These are phyloP conservation scores for Cotesia chilonis DNA, from an alignment of 1,140 invertebrate genomes.

Conservation along the genomic window DNA sequence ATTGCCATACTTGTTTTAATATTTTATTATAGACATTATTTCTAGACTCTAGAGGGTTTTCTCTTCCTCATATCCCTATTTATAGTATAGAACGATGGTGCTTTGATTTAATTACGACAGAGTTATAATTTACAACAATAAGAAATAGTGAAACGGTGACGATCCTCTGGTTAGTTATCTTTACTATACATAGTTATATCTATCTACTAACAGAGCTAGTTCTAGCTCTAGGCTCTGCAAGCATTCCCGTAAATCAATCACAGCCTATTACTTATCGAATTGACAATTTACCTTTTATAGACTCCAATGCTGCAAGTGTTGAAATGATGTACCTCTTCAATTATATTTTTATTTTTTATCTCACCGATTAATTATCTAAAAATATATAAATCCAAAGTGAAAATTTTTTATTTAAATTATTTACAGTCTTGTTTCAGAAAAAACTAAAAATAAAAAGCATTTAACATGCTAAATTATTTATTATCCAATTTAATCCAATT, in stretches of 20 bases:
- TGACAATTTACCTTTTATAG: slow-evolving; percentile 23
- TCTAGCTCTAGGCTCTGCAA: neutral
- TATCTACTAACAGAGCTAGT: neutral
- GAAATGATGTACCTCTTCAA: slow-evolving; percentile 17
- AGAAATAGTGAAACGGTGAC: slow-evolving; percentile 24
- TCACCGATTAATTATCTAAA: neutral
- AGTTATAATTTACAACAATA: neutral
- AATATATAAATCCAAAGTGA: too few species aligned
- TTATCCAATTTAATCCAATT: too few species aligned
- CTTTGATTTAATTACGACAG: slow-evolving; percentile 24
- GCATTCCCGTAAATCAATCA: slow-evolving; percentile 33
- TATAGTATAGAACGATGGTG: slow-evolving; percentile 20
- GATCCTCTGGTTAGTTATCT: neutral
- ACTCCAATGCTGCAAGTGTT: slow-evolving; percentile 25
- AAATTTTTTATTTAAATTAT: too few species aligned
- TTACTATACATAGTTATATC: neutral
- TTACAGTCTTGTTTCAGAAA: too few species aligned
- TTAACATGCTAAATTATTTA: slow-evolving; percentile 1
- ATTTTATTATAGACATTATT: neutral
- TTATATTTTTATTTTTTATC: slow-evolving; percentile 3
- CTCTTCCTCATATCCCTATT: slow-evolving; percentile 26
- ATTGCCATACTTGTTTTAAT: neutral
- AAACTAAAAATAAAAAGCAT: neutral
- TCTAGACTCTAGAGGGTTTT: slow-evolving; percentile 15
- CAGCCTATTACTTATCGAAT: slow-evolving; percentile 23